Evolutionary conservation across 2,113 vertebrate species (phyloP), one percentile per base, ranked within the genome.

Genomic region (Lagopus leucura): DNA sequence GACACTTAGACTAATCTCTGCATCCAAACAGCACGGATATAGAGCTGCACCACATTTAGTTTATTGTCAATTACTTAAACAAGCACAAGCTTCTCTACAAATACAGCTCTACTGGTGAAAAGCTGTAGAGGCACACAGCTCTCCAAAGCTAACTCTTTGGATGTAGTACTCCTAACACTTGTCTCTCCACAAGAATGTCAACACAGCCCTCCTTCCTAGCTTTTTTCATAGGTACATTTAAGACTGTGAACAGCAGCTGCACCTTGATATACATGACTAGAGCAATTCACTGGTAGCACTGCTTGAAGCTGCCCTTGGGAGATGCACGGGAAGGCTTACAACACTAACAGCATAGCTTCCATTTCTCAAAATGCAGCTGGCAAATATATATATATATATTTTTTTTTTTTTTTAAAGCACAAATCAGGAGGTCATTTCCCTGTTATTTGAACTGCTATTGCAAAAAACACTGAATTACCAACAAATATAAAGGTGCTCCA

Each of bases 1-100:
- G 92, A 75, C 58, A 28, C 38, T 78, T 58, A 95, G 71, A 77
- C 32, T 79, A 55, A 81, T 84, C 91, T 90, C 42, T 47, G 73
- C 89, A 90, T 58, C 64, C 50, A 61, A 66, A 47, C 25, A 86
- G 34, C 47, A 88, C 5, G 52, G 69, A 60, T 52, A 90, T n/a
- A 55, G 25, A 85, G 55, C 1, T 77, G 25, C 82, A 83, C 50
- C 60, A n/a, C 45, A 34, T 64, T 91, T 73, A 85, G 28, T 82
- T 87, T 76, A 82, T 38, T 74, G 45, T 83, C 45, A 82, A 54
- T 75, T 86, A 88, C 54, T 82, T 93, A 45, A 94, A 90, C 25
- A 63, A 64, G 64, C 55, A 38, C 66, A 86, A 93, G 76, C 47
- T 88, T 70, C 22, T 45, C 64, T 71, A 77, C 75, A 94, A 82